Evolutionary conservation across 2,113 vertebrate genomes (phyloP), one percentile per base, ranked within the genome.

Genomic region (Rutilus rutilus): DNA sequence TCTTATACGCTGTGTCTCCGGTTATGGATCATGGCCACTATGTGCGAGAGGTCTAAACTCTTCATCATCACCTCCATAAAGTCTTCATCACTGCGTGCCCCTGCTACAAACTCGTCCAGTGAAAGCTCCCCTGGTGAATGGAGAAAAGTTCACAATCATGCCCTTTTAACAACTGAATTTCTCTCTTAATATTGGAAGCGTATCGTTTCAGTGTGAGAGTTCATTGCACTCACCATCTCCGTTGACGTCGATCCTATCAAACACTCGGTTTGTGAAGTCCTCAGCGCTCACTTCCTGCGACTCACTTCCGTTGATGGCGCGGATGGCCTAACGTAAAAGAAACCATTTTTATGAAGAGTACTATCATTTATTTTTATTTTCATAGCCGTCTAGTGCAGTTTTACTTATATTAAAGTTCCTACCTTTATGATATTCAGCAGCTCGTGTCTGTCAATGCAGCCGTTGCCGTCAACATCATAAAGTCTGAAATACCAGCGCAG

Each of bases 31-130:
- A 97, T 96, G 74, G 96, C 92, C 89, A 97, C 93, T 2, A 97
- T 97, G 93, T 97, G 97, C 17, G 93, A 90, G 57, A 97, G 94
- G 90, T 97, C 97, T 91, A 97, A 88, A 84, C 95, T 97, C 82
- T 97, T 97, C 92, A 97, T 96, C 96, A 97, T 96, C 88, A 97
- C 96, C 59, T 96, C 96, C 96, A 96, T 97, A 92, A 97, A 97
- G 33, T 97, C 96, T 1, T 95, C 92, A 0, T 97, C 96, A 23
- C 90, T 95, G 45, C 94, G 95, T 15, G 97, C 97, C 1, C 97
- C 97, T 15, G 95, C 96, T 86, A 97, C 96, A 88, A 97, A 97
- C 92, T 97, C 97, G 11, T 97, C 96, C 91, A 97, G 89, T 12
- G 97, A 97, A 15, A 97, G 96, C 87, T 97, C 97, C 50, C 96